Evolutionary conservation across 2,888 invertebrate species (phyloP).

Genomic region (Plemyria rubiginata): DNA sequence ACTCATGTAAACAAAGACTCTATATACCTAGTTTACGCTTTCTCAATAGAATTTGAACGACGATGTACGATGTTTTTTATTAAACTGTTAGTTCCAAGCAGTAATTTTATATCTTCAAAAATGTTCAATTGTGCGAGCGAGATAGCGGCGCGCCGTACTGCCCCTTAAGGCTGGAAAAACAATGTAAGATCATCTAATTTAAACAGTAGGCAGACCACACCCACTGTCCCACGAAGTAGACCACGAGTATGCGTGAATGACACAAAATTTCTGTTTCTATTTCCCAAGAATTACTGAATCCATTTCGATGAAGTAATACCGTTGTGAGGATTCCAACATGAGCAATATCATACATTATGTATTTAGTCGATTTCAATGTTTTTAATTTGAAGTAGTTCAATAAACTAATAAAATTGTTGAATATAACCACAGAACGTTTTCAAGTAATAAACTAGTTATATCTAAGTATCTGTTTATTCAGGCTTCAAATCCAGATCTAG

Average conservation of each 20-base stretch:
- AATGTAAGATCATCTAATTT: slow-evolving; percentile 3
- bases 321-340: slow-evolving; percentile 20
- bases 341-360: slow-evolving; percentile 30
- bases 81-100: no score
- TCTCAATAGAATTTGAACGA: no score
- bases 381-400: not conserved
- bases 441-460: no score
- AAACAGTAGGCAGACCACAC: slow-evolving; percentile 21
- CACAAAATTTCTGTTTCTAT: slow-evolving; percentile 29
- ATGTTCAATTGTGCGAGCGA: no score
- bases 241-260: slow-evolving; percentile 27
- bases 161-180: no score
- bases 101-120: no score
- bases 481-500: no score
- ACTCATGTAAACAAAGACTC: no score
- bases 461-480: no score
- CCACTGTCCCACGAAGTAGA: slow-evolving; percentile 33
- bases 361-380: slow-evolving; percentile 14
- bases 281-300: slow-evolving; percentile 33
- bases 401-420: not conserved
- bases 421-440: no score
- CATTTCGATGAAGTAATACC: slow-evolving; percentile 31
- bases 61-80: not conserved
- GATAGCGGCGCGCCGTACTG: no score
- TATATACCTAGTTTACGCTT: no score